Conservation (phyloP, 1,140 invertebrate species). For the Drosophila orena region DNA sequence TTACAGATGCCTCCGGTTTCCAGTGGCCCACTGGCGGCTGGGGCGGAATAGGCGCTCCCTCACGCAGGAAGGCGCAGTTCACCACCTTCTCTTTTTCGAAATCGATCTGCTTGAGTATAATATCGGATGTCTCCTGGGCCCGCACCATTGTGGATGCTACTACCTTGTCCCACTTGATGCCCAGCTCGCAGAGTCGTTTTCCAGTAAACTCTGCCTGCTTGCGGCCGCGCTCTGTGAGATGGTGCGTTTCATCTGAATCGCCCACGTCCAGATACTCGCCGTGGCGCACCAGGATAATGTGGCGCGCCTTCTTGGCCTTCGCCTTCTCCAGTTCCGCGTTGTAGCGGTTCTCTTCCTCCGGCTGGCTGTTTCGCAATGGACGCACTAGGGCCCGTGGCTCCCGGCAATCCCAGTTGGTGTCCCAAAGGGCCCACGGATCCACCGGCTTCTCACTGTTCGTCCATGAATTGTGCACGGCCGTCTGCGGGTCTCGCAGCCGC, state of each 20-base stretch:
- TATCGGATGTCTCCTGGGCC: constrained; percentile 94
- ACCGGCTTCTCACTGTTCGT: constrained; percentile 87
- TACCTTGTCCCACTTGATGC: constrained; percentile 91
- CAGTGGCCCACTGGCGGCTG: constrained; percentile 95
- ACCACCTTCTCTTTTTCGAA: constrained; percentile 86
- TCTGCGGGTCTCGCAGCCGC: constrained; percentile 49
- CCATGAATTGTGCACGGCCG: constrained; percentile 86
- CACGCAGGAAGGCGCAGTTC: constrained; percentile 92
- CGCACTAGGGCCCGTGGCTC: constrained; percentile 90
- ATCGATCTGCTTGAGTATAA: constrained; percentile 88
- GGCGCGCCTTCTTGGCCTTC: constrained; percentile 90
- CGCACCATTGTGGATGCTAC: constrained; percentile 96
- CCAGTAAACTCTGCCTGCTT: constrained; percentile 94
- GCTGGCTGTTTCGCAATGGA: constrained; percentile 86
- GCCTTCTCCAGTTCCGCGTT: constrained; percentile 88
- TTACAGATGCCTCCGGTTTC: constrained; percentile 93
- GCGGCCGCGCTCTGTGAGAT: constrained; percentile 92
- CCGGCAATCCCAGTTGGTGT: constrained; percentile 95
- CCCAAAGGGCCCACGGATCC: constrained; percentile 89
- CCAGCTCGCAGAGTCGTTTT: constrained; percentile 89
- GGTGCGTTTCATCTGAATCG: constrained; percentile 90
- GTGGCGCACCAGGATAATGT: constrained; percentile 96
- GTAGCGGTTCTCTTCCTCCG: constrained; percentile 88
- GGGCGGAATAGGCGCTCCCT: constrained; percentile 97
- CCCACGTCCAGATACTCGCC: constrained; percentile 95